Evolutionary conservation across 2,888 invertebrate genomes (phyloP).

Genomic region (Acanthopleura granulata): DNA sequence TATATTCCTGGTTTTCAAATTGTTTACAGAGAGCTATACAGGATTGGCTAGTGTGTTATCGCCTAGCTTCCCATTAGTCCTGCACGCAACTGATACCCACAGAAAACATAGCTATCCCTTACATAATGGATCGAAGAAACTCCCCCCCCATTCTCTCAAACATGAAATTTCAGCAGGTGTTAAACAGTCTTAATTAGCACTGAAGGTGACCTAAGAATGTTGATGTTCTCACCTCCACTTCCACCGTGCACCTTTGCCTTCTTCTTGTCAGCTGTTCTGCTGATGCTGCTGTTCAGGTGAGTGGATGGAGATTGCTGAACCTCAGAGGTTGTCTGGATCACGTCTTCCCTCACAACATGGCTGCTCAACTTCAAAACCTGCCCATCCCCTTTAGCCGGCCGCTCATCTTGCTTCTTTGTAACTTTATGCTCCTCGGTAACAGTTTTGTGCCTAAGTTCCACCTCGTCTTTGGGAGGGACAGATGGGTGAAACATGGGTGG

Average conservation of each 20-base stretch:
- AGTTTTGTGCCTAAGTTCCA: slow-evolving; percentile 71
- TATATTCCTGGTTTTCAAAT: too few relatives aligned
- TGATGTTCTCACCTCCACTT: slow-evolving; percentile 1
- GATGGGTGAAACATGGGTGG: slow-evolving; percentile 45
- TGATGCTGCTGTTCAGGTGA: not conserved
- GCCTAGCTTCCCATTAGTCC: too few relatives aligned
- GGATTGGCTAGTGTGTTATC: too few relatives aligned
- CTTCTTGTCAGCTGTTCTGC: not conserved
- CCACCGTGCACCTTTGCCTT: not conserved
- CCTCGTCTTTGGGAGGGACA: slow-evolving; percentile 81
- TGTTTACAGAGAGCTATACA: too few relatives aligned
- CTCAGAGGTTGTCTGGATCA: not conserved
- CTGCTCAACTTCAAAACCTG: not conserved
- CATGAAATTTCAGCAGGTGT: too few relatives aligned
- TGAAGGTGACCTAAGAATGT: too few relatives aligned
- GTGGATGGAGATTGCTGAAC: not conserved
- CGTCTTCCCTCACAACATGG: not conserved
- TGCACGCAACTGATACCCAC: too few relatives aligned
- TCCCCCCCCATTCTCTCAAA: too few relatives aligned
- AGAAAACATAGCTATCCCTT: too few relatives aligned
- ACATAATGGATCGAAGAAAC: too few relatives aligned
- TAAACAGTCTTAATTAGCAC: too few relatives aligned
- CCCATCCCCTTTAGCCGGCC: not conserved
- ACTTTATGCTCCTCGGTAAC: not conserved
- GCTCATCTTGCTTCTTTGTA: slow-evolving; percentile 7